A percentile compares a stretch with the other conserved stretches of the same genome.
Conservation (phyloP, 92 coral and sea anemone species). For the Scolanthus callimorphus region DNA sequence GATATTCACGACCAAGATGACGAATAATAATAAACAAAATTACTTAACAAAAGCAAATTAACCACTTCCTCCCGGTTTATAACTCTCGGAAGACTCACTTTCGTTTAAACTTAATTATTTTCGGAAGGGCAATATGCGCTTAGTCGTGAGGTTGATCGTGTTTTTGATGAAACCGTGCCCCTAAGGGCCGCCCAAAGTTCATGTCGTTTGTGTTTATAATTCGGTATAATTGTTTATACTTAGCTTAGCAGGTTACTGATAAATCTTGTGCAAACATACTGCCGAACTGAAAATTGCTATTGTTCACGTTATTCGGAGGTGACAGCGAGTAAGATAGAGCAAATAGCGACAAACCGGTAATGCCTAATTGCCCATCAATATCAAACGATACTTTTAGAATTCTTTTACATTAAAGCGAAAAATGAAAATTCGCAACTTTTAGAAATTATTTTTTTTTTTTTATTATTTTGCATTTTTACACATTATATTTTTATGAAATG, state of each 20-base stretch:
- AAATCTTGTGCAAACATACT: constrained; percentile 28
- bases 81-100: background rate
- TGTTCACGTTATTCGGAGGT: constrained; percentile 8
- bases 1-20: constrained; percentile 47
- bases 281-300: constrained; percentile 14
- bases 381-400: background rate
- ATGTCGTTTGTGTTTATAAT: constrained; percentile 7
- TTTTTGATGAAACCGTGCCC: background rate
- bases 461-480: too few relatives aligned
- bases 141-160: background rate
- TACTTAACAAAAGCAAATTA: background rate
- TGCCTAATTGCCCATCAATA: background rate
- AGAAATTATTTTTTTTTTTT: too few relatives aligned
- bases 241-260: constrained; percentile 31
- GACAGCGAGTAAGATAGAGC: background rate
- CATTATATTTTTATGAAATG: too few relatives aligned
- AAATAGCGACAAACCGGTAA: background rate
- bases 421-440: too few relatives aligned
- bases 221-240: constrained; percentile 25
- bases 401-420: too few relatives aligned
- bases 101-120: too few relatives aligned
- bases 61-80: too few relatives aligned
- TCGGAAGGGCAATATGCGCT: background rate
- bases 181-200: background rate
- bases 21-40: background rate